A percentile compares a stretch with the other conserved stretches of the same genome.
phyloP scores from a whole-genome alignment of 30 jellyfish, hydroid and myxozoan genomes.

The Hydractinia echinata region DNA sequence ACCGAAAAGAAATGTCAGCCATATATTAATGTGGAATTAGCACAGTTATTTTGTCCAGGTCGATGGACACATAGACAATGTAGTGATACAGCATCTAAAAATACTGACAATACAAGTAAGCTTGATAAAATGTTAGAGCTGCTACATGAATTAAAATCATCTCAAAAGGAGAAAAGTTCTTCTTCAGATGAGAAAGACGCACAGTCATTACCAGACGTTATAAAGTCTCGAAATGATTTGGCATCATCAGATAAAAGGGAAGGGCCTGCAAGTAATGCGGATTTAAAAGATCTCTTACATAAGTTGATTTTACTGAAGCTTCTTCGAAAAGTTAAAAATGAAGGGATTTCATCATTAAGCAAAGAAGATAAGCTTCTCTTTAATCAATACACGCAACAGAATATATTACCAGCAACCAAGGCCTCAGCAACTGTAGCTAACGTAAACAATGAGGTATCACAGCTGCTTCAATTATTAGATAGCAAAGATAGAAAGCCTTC shows the following conservation, averaged over 20 bases:
- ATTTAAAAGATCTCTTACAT: slow-evolving; percentile 27
- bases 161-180: not conserved
- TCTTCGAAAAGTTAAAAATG: slow-evolving; percentile 26
- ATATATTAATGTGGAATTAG: slow-evolving; percentile 3
- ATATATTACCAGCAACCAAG: slow-evolving; percentile 13
- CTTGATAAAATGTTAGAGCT: not conserved
- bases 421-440: slow-evolving; percentile 1
- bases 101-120: not conserved
- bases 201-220: not conserved
- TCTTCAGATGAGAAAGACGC: not conserved
- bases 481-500: not conserved
- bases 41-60: slow-evolving; percentile 9
- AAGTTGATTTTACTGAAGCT: slow-evolving; percentile 27
- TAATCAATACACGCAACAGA: not conserved
- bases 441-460: not conserved
- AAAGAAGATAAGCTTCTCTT: slow-evolving; percentile 18
- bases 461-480: not conserved
- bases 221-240: not conserved
- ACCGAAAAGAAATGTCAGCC: slow-evolving; percentile 5
- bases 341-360: slow-evolving; percentile 22
- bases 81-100: not conserved
- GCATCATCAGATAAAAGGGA: not conserved
- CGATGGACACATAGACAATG: slow-evolving; percentile 18
- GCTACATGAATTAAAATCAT: not conserved
- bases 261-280: slow-evolving; percentile 17